Evolutionary conservation across 1,140 invertebrate species (phyloP), one percentile per base, ranked within the genome.

Genomic region (Chymomyza costata): DNA sequence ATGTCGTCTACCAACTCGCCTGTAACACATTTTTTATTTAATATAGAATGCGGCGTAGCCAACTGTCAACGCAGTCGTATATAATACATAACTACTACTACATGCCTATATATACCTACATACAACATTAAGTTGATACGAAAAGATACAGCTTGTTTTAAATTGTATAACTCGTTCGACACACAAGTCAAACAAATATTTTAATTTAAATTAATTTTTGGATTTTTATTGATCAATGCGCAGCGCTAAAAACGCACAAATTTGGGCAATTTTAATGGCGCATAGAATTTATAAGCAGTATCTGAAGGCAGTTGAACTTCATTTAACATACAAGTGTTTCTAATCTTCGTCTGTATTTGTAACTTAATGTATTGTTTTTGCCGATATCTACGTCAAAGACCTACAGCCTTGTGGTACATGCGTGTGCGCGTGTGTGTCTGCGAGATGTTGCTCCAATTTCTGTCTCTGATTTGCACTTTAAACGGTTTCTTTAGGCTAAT

Each of bases 121-220:
- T 21, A 37, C 18, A 56, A 64, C 63, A 40, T 38, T 59, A n/a
- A 54, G 41, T 34, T 15, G 43, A 28, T 31, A 32, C 25, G 5
- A 60, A 28, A 19, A 67, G 58, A 80, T 71, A 73, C 63, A 63
- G 71, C 80, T 78, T 53, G 54, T 55, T 56, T 67, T 60, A 16
- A 76, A 66, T 60, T 48, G 58, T 57, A 76, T 71, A 76, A 76
- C 71, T 53, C 64, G 71, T 78, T 73, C 57, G 11, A 25, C 39
- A 8, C n/a, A n/a, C n/a, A n/a, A n/a, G n/a, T 53, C 61, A 56
- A 64, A 64, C 55, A 37, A 34, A 45, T n/a, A n/a, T 64, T 56
- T 65, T 59, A 80, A 66, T 53, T 69, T 54, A 80, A 71, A 60
- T 71, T 67, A 78, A 71, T 64, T 67, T 73, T 59, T 38, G n/a